These are phyloP conservation scores for Cydia splendana DNA, from an alignment of 1,140 invertebrate species.

Conservation along the genomic window DNA sequence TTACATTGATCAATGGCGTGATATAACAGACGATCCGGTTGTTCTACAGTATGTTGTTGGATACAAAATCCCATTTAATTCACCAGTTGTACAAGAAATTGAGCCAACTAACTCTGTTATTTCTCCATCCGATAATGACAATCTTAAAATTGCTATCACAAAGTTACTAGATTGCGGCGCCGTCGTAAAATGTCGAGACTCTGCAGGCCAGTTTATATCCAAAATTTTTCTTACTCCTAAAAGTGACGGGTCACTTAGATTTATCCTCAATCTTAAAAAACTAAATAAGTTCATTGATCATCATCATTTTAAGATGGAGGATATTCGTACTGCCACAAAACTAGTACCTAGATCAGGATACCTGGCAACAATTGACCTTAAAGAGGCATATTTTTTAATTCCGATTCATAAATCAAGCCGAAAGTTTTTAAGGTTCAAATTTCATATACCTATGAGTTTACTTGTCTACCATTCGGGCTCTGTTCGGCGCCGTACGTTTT, in stretches of 20 bases:
- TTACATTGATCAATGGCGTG: conserved; percentile 13
- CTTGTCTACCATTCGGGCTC: conserved; percentile 31
- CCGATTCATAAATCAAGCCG: conserved; percentile 6
- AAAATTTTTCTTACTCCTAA: conserved; percentile 34
- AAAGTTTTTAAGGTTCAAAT: conserved; percentile 27
- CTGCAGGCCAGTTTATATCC: conserved; percentile 24
- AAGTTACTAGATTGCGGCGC: conserved; percentile 10
- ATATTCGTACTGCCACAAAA: conserved; percentile 31
- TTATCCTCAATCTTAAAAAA: conserved; percentile 33
- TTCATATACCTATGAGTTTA: conserved; percentile 29
- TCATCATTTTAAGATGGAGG: conserved; percentile 36
- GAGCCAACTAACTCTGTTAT: not conserved
- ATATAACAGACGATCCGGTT: conserved; percentile 17
- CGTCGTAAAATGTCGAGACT: conserved; percentile 1
- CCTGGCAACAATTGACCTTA: conserved; percentile 28
- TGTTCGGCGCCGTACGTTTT: conserved; percentile 29
- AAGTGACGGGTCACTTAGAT: conserved; percentile 31
- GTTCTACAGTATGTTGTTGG: conserved; percentile 23
- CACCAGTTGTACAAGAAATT: not conserved
- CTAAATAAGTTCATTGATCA: conserved; percentile 32
- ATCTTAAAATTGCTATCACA: conserved; percentile 3
- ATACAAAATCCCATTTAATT: conserved; percentile 25
- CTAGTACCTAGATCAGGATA: conserved; percentile 7
- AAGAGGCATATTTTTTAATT: conserved; percentile 36
- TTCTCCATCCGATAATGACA: not conserved